Evolutionary conservation across 2,888 invertebrate genomes (phyloP).

Genomic region (Mylabris sibirica): DNA sequence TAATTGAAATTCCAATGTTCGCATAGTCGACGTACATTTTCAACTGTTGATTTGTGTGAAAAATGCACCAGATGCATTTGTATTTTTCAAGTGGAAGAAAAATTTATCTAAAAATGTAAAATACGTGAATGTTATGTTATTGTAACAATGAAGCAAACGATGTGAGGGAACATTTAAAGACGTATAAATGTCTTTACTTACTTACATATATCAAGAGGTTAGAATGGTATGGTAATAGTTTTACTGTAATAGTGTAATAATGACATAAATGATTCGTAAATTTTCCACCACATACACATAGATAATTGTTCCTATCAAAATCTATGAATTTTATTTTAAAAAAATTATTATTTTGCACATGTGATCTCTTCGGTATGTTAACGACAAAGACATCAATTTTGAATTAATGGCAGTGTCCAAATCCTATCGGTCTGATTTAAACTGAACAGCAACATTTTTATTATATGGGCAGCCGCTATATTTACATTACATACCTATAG

Average conservation of each 20-base stretch:
- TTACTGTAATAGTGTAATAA: background rate
- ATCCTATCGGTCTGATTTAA: slow-evolving; percentile 12
- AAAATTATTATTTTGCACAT: background rate
- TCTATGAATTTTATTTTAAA: background rate
- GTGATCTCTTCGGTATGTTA: background rate
- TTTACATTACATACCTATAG: background rate
- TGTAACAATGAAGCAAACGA: slow-evolving; percentile 13
- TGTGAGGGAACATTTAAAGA: background rate
- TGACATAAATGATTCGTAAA: background rate
- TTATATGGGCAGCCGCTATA: background rate
- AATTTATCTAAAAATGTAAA: slow-evolving; percentile 30
- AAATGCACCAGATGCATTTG: slow-evolving; percentile 36
- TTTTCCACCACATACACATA: background rate
- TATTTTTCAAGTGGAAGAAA: slow-evolving; percentile 29
- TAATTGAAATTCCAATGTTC: slow-evolving; percentile 28
- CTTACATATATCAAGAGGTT: background rate
- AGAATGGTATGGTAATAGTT: background rate
- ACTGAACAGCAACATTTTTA: background rate
- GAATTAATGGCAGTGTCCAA: background rate
- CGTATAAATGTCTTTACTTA: background rate
- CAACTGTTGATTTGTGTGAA: slow-evolving; percentile 32
- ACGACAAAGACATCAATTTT: background rate
- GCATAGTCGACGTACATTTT: slow-evolving; percentile 32
- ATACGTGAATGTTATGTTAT: slow-evolving; percentile 27
- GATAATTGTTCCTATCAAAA: background rate